Percentiles rank a stretch among this genome's conserved stretches.
Conservation (phyloP, 2,888 invertebrate genomes). For the Amphiduros pacificus region DNA sequence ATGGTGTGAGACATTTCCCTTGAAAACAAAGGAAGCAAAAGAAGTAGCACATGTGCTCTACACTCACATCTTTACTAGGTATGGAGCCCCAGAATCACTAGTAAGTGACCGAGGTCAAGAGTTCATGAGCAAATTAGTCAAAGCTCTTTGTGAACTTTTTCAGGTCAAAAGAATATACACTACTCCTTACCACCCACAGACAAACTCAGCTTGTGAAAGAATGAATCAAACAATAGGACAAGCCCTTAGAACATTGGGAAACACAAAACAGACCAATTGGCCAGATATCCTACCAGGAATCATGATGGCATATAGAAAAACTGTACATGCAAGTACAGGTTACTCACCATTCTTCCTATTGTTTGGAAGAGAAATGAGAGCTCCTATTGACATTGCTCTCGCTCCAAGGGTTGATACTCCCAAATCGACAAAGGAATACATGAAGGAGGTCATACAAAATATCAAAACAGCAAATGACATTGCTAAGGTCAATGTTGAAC, state of each 20-base stretch:
- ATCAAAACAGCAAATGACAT: not conserved
- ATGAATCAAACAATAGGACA: conserved; percentile 14
- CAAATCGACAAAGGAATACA: not conserved
- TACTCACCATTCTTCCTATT: conserved; percentile 3
- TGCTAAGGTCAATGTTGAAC: not conserved
- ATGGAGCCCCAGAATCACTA: conserved; percentile 17
- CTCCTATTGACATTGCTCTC: conserved; percentile 3
- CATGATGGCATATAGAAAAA: conserved; percentile 12
- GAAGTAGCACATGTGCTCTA: conserved; percentile 12
- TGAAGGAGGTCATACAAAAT: not conserved
- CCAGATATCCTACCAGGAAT: not conserved
- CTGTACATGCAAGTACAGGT: conserved; percentile 3
- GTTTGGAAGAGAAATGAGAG: conserved; percentile 7
- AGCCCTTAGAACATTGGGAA: conserved; percentile 5
- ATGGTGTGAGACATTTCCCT: conserved; percentile 27
- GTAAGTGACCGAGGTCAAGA: conserved; percentile 17
- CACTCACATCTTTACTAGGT: conserved; percentile 15
- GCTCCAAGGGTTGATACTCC: not conserved
- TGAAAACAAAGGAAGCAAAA: conserved; percentile 14
- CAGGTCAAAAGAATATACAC: conserved; percentile 16
- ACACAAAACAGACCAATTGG: conserved; percentile 11
- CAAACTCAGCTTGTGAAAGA: conserved; percentile 14
- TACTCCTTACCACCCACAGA: conserved; percentile 18
- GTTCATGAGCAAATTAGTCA: conserved; percentile 17
- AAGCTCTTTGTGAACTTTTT: conserved; percentile 21